Base-by-base conservation (phyloP, 2,797 vertebrate species). In the Ambastaia sidthimunki region DNA sequence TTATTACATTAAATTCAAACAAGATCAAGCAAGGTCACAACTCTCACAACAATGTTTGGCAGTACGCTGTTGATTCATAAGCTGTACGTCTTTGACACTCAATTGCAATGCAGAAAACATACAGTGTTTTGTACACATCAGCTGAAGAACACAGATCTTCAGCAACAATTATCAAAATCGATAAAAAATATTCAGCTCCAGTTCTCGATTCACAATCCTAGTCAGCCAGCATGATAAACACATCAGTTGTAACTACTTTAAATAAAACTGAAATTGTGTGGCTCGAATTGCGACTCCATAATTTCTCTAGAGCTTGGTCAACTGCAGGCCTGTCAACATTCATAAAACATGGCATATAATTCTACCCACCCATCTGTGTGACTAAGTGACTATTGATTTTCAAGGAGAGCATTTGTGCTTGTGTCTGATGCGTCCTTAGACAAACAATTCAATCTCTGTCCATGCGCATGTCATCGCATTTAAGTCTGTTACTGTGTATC, bases 261-360 rank as follows among this genome's bases (percentile, higher is more conserved):
- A 54, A 55, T 47, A 52, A 59, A 19, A 31, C 28, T 11, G 48
- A 31, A 31, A n/a, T 19, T 55, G 63, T 62, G 47, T 50, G 34
- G 34, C 23, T 71, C 25, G 52, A 50, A 76, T 70, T 41, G 41
- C 72, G 25, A 67, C 59, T 23, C 48, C 37, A 70, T 41, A 31
- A 67, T 85, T 83, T 75, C 70, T n/a, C 72, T 15, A 73, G 74
- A 87, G 82, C 85, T 87, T 57, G 84, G 84, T 88, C 89, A 90
- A 89, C 91, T 91, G 89, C 87, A 86, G 81, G 80, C 82, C 87
- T 67, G 23, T 86, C 85, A 76, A 66, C 79, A 67, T 69, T 21
- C 68, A 55, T 67, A 71, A 60, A 78, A 60, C 59, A 34, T 44
- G 31, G 48, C 47, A 23, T 57, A 48, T 19, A 19, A 4, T 34